Conservation (phyloP, 2,797 vertebrate genomes). For the Podarcis lilfordi region DNA sequence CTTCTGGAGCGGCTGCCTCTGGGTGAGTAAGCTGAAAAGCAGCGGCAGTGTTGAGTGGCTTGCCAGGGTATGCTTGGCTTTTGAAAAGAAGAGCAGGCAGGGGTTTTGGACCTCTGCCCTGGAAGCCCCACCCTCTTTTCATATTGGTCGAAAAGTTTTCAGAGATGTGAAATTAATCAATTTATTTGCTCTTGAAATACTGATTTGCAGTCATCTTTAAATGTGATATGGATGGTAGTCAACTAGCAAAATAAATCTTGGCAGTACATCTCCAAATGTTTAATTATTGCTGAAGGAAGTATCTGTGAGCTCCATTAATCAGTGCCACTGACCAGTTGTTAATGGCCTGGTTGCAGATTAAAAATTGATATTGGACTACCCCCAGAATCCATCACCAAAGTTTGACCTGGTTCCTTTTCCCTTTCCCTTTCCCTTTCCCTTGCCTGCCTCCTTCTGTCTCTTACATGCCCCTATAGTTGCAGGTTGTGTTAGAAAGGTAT, state of each 20-base stretch:
- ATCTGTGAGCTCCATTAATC: not conserved
- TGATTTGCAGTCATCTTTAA: conserved; percentile 13
- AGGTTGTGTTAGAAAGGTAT: not conserved
- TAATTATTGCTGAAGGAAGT: not conserved
- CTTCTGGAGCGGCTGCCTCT: conserved; percentile 91
- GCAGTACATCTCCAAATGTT: not conserved
- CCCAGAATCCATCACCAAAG: not conserved
- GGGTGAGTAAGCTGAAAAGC: conserved; percentile 81
- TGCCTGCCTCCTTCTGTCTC: not conserved
- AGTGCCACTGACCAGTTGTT: not conserved
- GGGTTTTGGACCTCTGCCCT: not conserved
- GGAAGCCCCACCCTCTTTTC: not conserved
- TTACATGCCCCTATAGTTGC: not conserved
- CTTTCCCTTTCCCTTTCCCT: not conserved
- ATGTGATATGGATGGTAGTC: not conserved
- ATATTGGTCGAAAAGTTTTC: not conserved
- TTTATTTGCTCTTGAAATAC: conserved; percentile 14
- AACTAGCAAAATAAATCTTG: not conserved
- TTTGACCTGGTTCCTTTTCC: not conserved
- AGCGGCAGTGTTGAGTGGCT: not conserved
- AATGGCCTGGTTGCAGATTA: not conserved
- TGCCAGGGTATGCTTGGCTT: not conserved
- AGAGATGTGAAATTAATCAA: not conserved
- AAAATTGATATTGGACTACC: not conserved
- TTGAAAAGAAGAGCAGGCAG: not conserved